A percentile compares a stretch with the other conserved stretches of the same genome.
Evolutionary conservation across 2,113 vertebrate genomes (phyloP).

Genomic region (Scalopus aquaticus): DNA sequence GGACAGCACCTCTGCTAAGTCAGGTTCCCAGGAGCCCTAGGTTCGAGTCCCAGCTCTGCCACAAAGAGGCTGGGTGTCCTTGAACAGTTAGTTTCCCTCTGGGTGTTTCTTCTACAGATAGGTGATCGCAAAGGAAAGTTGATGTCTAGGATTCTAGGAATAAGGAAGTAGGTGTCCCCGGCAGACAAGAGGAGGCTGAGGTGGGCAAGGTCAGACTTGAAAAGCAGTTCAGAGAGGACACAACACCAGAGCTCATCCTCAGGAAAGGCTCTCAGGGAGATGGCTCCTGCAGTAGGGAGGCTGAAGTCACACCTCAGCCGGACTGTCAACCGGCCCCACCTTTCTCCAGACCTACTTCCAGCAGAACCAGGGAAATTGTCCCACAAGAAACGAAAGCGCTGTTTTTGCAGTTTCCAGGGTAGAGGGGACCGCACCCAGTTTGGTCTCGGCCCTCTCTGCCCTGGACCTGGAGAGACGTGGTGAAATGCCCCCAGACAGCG

Average conservation of each 20-base stretch:
- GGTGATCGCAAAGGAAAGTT: not conserved
- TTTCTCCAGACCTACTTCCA: not conserved
- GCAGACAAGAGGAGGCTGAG: not conserved
- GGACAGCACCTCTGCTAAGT: not conserved
- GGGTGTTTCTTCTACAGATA: not conserved
- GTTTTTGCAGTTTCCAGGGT: conserved; percentile 33
- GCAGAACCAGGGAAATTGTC: conserved; percentile 21
- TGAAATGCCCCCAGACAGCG: not conserved
- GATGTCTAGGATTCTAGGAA: not conserved
- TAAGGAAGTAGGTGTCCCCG: not conserved
- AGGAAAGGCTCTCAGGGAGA: not conserved
- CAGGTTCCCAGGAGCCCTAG: not conserved
- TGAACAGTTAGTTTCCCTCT: not conserved
- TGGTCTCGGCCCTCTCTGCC: not conserved
- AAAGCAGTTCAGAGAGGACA: not conserved
- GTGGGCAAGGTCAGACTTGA: not conserved
- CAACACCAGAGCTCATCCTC: not conserved
- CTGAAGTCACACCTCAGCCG: not conserved
- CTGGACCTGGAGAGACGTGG: not conserved
- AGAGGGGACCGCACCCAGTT: conserved; percentile 32
- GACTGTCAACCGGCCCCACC: not conserved
- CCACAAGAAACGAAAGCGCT: conserved; percentile 52
- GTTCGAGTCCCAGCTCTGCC: not conserved
- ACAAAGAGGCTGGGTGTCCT: not conserved
- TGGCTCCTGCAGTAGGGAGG: not conserved